Conservation (phyloP, 2,113 vertebrate species). For the Hypomesus transpacificus region DNA sequence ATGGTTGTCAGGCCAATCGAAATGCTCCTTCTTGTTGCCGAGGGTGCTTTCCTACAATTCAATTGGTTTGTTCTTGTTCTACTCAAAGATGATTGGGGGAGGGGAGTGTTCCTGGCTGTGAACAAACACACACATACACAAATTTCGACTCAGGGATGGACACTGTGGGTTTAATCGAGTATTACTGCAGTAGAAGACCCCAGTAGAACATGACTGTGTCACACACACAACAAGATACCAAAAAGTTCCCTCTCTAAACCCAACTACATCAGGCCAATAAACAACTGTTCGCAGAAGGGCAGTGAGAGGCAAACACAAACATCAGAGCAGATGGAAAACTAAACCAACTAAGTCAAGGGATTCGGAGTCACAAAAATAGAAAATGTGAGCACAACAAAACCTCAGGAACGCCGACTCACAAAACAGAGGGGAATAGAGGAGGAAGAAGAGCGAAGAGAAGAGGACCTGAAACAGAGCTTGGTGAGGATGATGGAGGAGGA, state of each 20-base stretch:
- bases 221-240: no score
- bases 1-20: slow-evolving; percentile 36
- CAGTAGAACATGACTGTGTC: no score
- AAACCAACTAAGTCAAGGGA: background rate
- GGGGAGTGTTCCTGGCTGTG: background rate
- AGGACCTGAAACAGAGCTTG: slow-evolving; percentile 73
- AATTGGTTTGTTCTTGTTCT: slow-evolving; percentile 32
- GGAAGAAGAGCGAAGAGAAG: slow-evolving; percentile 61
- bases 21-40: slow-evolving; percentile 34
- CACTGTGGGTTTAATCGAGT: slow-evolving; percentile 13
- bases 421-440: slow-evolving; percentile 20
- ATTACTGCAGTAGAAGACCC: slow-evolving; percentile 21
- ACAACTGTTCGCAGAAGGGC: no score
- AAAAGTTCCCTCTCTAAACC: no score
- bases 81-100: slow-evolving; percentile 20
- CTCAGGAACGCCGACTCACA: background rate
- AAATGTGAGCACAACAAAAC: background rate
- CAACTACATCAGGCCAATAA: no score
- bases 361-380: background rate
- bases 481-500: slow-evolving; percentile 73
- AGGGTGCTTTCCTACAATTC: slow-evolving; percentile 33
- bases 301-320: no score
- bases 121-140: slow-evolving; percentile 1
- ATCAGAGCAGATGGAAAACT: slow-evolving; percentile 1
- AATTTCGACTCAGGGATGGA: background rate